These are phyloP conservation scores for Mobula birostris DNA, from an alignment of 2,113 vertebrate species.

Conservation along the genomic window DNA sequence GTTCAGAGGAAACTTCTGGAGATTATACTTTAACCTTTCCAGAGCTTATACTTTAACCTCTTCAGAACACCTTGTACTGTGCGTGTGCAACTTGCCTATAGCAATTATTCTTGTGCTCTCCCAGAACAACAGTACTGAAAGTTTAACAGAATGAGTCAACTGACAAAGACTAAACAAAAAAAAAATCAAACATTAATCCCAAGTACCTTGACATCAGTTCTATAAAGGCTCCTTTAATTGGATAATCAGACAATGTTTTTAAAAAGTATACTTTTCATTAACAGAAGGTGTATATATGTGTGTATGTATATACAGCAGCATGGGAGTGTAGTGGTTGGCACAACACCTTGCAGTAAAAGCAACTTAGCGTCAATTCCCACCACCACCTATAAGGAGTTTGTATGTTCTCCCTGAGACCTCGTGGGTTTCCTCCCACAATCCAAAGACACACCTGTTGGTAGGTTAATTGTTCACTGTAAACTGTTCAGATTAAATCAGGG, in stretches of 20 bases:
- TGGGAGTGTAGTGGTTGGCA: too few relatives aligned
- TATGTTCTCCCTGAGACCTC: too few relatives aligned
- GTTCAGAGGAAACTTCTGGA: neutral
- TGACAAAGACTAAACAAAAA: neutral
- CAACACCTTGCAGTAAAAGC: too few relatives aligned
- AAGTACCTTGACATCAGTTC: neutral
- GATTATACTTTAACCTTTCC: neutral
- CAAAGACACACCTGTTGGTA: too few relatives aligned
- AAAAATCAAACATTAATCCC: neutral
- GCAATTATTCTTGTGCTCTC: neutral
- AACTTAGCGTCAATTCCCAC: too few relatives aligned
- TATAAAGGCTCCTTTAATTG: neutral
- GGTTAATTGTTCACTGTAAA: too few relatives aligned
- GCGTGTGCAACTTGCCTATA: neutral
- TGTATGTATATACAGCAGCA: too few relatives aligned
- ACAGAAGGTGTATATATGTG: neutral
- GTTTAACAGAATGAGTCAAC: neutral
- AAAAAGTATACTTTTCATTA: neutral
- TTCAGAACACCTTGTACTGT: neutral
- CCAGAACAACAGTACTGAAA: neutral
- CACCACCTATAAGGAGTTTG: too few relatives aligned
- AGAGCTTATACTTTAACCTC: neutral
- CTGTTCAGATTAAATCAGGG: too few relatives aligned
- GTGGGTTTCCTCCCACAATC: too few relatives aligned
- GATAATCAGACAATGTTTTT: neutral